These are phyloP conservation scores for Cerastoderma edule DNA, from an alignment of 2,888 invertebrate species.

Conservation along the genomic window DNA sequence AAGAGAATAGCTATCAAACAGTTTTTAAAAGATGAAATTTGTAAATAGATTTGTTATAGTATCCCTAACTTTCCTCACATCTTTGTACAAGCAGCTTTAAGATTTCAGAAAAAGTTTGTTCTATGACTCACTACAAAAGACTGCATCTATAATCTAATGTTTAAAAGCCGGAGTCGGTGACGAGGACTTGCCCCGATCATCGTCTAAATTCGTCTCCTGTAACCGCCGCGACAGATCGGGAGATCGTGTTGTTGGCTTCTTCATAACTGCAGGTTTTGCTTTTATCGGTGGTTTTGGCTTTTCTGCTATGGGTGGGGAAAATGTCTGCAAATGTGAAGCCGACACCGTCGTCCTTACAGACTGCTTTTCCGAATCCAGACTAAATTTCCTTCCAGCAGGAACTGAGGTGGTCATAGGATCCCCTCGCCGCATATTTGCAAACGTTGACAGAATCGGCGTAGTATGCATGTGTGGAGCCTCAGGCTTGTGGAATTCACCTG, in stretches of 20 bases:
- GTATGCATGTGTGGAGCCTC: slow-evolving; percentile 4
- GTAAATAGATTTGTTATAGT: no score
- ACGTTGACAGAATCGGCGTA: slow-evolving; percentile 51
- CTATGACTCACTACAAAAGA: no score
- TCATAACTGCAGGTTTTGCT: slow-evolving; percentile 92
- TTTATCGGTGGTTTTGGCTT: slow-evolving; percentile 84
- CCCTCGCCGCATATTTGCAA: slow-evolving; percentile 33
- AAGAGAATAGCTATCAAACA: no score
- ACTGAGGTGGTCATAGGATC: slow-evolving; percentile 30
- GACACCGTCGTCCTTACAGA: slow-evolving; percentile 30
- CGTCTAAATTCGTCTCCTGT: slow-evolving; percentile 59
- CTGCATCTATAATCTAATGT: no score
- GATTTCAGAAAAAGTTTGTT: no score
- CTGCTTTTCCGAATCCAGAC: slow-evolving; percentile 49
- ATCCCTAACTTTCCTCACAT: no score
- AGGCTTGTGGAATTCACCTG: slow-evolving; percentile 19
- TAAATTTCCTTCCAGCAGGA: slow-evolving; percentile 44
- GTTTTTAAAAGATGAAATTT: no score
- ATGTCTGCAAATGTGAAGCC: slow-evolving; percentile 68
- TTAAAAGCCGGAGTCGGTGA: slow-evolving; percentile 48
- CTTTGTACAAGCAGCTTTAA: no score
- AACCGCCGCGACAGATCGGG: slow-evolving; percentile 63
- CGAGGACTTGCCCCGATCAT: slow-evolving; percentile 41
- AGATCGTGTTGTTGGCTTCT: slow-evolving; percentile 83
- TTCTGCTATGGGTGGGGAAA: slow-evolving; percentile 78